A percentile compares a stretch with the other conserved stretches of the same genome.
Evolutionary conservation across 1,140 invertebrate genomes (phyloP).

Genomic region (Macrostomum lignano): DNA sequence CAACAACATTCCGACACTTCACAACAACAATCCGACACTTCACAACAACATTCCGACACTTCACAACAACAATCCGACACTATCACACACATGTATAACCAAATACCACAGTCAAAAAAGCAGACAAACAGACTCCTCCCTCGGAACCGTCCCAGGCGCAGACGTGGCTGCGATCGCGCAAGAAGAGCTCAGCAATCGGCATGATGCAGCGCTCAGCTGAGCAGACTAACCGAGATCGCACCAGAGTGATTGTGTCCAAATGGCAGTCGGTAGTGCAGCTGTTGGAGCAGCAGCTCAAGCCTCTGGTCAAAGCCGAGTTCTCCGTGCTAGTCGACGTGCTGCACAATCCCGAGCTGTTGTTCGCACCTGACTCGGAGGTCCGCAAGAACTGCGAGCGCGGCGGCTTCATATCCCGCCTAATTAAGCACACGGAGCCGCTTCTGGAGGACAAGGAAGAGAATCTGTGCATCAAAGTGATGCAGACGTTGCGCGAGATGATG

Average conservation of each 20-base stretch:
- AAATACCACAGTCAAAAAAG: too few species aligned
- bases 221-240: slow-evolving; percentile 7
- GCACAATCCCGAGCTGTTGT: slow-evolving; percentile 70
- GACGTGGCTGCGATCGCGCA: too few species aligned
- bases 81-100: too few species aligned
- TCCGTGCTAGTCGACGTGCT: slow-evolving; percentile 83
- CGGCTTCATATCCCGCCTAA: slow-evolving; percentile 62
- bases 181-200: too few species aligned
- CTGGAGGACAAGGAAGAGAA: slow-evolving; percentile 90
- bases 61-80: too few species aligned
- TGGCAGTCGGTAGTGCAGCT: too few species aligned
- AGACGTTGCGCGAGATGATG: slow-evolving; percentile 87
- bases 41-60: too few species aligned
- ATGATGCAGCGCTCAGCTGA: too few species aligned
- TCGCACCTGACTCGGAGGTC: slow-evolving; percentile 50
- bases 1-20: too few species aligned
- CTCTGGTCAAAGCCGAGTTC: slow-evolving; percentile 70
- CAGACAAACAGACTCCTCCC: too few species aligned
- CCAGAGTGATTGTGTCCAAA: slow-evolving; percentile 12
- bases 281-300: slow-evolving; percentile 66
- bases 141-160: too few species aligned
- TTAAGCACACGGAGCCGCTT: slow-evolving; percentile 76
- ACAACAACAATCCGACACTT: too few species aligned
- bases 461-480: slow-evolving; percentile 71
- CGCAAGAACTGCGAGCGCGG: slow-evolving; percentile 54